Evolutionary conservation across 2,888 invertebrate species (phyloP).

Genomic region (Caenorhabditis parvicauda): DNA sequence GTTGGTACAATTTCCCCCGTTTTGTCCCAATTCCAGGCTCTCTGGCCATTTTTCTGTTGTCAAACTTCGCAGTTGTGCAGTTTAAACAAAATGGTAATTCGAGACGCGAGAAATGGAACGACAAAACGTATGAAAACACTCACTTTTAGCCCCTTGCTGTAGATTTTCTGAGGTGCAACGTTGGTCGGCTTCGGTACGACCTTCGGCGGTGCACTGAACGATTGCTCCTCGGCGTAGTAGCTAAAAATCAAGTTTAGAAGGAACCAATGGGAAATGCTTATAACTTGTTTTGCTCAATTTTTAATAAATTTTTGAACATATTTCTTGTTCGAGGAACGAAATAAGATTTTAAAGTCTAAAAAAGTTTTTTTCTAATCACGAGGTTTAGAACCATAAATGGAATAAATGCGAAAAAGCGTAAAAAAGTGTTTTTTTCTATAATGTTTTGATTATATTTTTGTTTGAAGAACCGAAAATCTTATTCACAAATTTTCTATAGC

Average conservation of each 20-base stretch:
- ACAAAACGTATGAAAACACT: slow-evolving; percentile 2
- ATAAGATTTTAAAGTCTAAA: background rate
- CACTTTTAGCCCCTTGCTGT: slow-evolving; percentile 47
- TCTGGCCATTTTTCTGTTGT: too few species aligned
- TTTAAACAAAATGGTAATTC: background rate
- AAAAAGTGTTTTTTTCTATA: too few species aligned
- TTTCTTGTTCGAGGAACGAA: too few species aligned
- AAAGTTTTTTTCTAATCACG: background rate
- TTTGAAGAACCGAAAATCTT: too few species aligned
- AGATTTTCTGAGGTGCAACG: slow-evolving; percentile 35
- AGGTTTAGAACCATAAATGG: background rate
- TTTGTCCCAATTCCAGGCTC: too few species aligned
- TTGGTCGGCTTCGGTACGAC: slow-evolving; percentile 24
- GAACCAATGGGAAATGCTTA: too few species aligned
- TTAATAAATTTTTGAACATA: too few species aligned
- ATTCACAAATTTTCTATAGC: too few species aligned
- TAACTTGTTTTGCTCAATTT: too few species aligned
- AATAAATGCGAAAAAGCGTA: background rate
- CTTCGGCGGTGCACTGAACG: slow-evolving; percentile 48
- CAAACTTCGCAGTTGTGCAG: background rate
- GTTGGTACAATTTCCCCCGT: too few species aligned
- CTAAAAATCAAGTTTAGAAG: slow-evolving; percentile 34
- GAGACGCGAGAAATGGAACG: background rate
- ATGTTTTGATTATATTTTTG: too few species aligned
- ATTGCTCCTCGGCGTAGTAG: slow-evolving; percentile 57